A percentile compares a stretch with the other conserved stretches of the same genome.
Evolutionary conservation across 2,113 vertebrate genomes (phyloP).

Genomic region (Anser brachyrhynchus): DNA sequence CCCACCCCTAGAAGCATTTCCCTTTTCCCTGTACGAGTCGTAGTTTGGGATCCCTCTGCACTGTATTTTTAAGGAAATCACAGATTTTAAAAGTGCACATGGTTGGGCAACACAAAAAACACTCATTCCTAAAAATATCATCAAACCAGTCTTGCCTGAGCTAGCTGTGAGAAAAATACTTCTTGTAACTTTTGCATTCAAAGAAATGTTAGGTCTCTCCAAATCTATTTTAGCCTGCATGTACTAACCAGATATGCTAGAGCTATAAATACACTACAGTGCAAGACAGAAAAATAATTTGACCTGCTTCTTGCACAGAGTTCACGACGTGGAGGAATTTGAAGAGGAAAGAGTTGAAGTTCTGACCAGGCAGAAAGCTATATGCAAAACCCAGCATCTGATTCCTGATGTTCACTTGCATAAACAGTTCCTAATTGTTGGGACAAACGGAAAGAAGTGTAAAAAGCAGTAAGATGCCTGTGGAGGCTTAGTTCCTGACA

Average conservation of each 20-base stretch:
- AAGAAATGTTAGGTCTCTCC: neutral
- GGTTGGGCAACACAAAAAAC: neutral
- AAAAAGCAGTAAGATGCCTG: neutral
- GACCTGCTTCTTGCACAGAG: neutral
- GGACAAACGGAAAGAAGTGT: neutral
- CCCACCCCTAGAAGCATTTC: neutral
- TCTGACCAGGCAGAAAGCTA: neutral
- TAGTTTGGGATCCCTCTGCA: neutral
- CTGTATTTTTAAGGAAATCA: neutral
- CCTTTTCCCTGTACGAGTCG: neutral
- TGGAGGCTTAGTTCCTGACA: neutral
- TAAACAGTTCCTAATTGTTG: neutral
- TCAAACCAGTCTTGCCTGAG: neutral
- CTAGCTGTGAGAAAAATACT: neutral
- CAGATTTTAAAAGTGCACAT: neutral
- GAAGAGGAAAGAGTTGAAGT: neutral
- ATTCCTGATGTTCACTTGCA: neutral
- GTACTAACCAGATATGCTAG: neutral
- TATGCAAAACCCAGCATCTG: neutral
- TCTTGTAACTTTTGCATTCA: neutral
- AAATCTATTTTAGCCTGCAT: neutral
- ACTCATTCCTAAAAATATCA: neutral
- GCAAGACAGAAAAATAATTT: neutral
- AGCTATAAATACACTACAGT: neutral
- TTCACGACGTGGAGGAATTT: neutral